These are phyloP conservation scores for Hippocampus comes DNA, from an alignment of 2,113 vertebrate genomes.

Conservation along the genomic window DNA sequence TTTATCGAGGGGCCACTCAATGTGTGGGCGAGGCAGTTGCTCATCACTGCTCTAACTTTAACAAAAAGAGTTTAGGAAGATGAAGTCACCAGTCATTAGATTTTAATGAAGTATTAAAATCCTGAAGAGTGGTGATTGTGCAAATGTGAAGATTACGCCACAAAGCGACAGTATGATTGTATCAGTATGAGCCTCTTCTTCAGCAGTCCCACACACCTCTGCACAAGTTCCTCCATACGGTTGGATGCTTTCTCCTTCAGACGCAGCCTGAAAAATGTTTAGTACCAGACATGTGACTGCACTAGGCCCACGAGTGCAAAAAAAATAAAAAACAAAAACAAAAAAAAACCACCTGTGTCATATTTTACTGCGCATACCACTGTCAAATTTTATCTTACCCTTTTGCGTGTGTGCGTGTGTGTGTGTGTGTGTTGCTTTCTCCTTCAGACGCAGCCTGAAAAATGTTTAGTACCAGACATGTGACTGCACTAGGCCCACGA, in stretches of 20 bases:
- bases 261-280: slow-evolving; percentile 25
- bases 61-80: too few relatives aligned
- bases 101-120: neutral
- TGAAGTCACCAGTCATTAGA: too few relatives aligned
- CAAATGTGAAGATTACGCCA: neutral
- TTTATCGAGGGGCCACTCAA: too few relatives aligned
- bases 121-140: neutral
- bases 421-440: neutral
- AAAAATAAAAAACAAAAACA: slow-evolving; percentile 15
- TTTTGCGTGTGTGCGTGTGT: neutral
- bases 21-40: too few relatives aligned
- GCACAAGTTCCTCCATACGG: slow-evolving; percentile 11
- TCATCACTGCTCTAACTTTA: too few relatives aligned
- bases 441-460: slow-evolving; percentile 14
- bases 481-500: slow-evolving; percentile 23
- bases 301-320: slow-evolving; percentile 23
- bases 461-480: slow-evolving; percentile 45
- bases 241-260: slow-evolving; percentile 10
- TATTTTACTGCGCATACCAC: slow-evolving; percentile 48
- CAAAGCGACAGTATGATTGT: neutral
- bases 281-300: slow-evolving; percentile 38
- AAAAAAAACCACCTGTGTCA: slow-evolving; percentile 28
- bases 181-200: neutral
- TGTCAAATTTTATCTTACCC: slow-evolving; percentile 48
- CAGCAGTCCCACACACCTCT: slow-evolving; percentile 20